These are phyloP conservation scores for Brienomyrus longianalis DNA, from an alignment of 2,113 vertebrate species.

Conservation along the genomic window DNA sequence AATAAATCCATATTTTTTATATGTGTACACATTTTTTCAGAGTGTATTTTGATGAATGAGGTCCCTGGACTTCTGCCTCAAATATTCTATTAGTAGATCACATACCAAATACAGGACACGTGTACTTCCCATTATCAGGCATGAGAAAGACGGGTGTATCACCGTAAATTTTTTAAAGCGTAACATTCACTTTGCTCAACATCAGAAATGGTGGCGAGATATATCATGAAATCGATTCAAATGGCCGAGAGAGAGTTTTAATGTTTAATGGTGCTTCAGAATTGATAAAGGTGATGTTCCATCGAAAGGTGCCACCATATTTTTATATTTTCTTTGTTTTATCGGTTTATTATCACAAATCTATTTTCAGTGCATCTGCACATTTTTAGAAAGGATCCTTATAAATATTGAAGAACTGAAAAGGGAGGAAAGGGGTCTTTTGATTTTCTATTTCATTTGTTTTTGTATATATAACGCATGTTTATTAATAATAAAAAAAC, in stretches of 20 bases:
- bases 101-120: neutral
- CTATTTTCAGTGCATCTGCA: neutral
- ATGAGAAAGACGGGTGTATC: neutral
- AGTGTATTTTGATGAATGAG: too few species aligned
- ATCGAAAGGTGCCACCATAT: neutral
- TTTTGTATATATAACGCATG: neutral
- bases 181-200: neutral
- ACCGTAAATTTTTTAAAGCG: neutral
- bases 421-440: neutral
- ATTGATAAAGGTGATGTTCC: neutral
- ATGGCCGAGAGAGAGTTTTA: neutral
- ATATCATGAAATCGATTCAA: neutral
- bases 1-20: too few species aligned
- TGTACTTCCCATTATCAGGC: neutral
- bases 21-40: too few species aligned
- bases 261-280: neutral
- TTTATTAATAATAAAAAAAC: neutral
- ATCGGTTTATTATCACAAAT: neutral
- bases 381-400: neutral
- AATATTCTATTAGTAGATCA: neutral
- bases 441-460: neutral
- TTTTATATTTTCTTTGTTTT: neutral
- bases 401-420: neutral
- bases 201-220: neutral
- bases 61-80: neutral